A percentile compares a stretch with the other conserved stretches of the same genome.
Conservation (phyloP, 2,888 invertebrate species). For the Agrochola circellaris region DNA sequence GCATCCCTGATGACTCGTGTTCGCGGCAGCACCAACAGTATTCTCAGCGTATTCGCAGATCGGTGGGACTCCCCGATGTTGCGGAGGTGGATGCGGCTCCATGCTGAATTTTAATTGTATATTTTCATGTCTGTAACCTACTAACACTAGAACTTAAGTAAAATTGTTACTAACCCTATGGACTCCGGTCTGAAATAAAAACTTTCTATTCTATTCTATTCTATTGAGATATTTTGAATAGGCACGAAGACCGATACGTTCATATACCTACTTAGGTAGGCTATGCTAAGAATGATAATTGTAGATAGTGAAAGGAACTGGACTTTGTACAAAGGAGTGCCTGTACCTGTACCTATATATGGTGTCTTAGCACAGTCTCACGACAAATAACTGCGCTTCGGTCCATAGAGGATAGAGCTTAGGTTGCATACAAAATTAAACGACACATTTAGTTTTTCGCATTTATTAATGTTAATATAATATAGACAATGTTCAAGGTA, state of each 20-base stretch:
- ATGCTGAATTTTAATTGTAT: too few relatives aligned
- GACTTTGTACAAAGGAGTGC: slow-evolving; percentile 1
- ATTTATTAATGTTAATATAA: slow-evolving; percentile 91
- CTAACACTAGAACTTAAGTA: too few relatives aligned
- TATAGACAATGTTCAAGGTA: slow-evolving; percentile 91
- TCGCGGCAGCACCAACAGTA: too few relatives aligned
- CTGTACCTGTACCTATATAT: not conserved
- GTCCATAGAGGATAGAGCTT: not conserved
- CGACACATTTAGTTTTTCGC: slow-evolving; percentile 78
- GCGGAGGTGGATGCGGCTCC: too few relatives aligned
- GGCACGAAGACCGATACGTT: not conserved
- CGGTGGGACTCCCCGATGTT: too few relatives aligned
- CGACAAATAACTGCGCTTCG: not conserved
- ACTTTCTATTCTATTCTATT: too few relatives aligned
- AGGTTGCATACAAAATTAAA: slow-evolving; percentile 66
- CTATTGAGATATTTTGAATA: not conserved
- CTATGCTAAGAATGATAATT: not conserved
- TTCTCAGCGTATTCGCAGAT: too few relatives aligned
- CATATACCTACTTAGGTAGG: not conserved
- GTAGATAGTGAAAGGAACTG: slow-evolving; percentile 24
- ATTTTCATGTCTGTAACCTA: too few relatives aligned
- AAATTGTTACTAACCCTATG: too few relatives aligned
- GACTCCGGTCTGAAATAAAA: too few relatives aligned
- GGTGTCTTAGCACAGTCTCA: not conserved
- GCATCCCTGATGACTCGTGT: too few relatives aligned